Evolutionary conservation across 2,113 vertebrate species (phyloP), one percentile per base, ranked within the genome.

Genomic region (Diadophis punctatus): DNA sequence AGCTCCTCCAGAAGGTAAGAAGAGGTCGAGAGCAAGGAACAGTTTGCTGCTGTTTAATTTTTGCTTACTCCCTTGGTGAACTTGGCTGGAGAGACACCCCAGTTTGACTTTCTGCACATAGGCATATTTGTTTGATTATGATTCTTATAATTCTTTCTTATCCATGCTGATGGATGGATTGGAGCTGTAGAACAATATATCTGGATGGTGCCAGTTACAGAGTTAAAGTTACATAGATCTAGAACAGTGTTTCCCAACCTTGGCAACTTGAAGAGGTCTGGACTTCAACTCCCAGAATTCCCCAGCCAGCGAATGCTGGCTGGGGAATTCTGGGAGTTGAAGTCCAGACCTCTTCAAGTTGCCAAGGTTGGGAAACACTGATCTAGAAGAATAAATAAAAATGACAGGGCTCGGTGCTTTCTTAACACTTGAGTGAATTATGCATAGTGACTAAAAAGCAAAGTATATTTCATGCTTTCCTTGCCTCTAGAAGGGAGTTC

Each of bases 1-100:
- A 99, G 30, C 97, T 98, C 86, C 88, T 98, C 68, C 97, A 98
- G 86, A 99, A 98, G 97, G 99, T 99, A 97, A 93, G 88, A 92
- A 68, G 56, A 25, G n/a, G 0, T 87, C 80, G 20, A 58, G 43
- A 0, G 89, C 89, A n/a, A 34, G 88, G 87, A 74, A 86, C 34
- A 84, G 49, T 88, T 23, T 0, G 1, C 91, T 80, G 74, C 95
- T 94, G 87, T 43, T 94, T 56, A 85, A 27, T 30, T 43, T 20
- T 7, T 91, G 51, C 4, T 68, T 49, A 27, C 8, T 12, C 25
- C 27, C 63, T 48, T 49, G 27, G 8, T 90, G 25, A 30, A 10
- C 89, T 90, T 68, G 89, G 12, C 27, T 48, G 27, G 89, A 68
- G 30, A 60, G 58, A 20, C 2, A 49, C 8, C 8, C 74, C 8